A percentile compares a stretch with the other conserved stretches of the same genome.
These are phyloP conservation scores for Tetrao urogallus DNA, from an alignment of 2,113 vertebrate species.

Conservation along the genomic window DNA sequence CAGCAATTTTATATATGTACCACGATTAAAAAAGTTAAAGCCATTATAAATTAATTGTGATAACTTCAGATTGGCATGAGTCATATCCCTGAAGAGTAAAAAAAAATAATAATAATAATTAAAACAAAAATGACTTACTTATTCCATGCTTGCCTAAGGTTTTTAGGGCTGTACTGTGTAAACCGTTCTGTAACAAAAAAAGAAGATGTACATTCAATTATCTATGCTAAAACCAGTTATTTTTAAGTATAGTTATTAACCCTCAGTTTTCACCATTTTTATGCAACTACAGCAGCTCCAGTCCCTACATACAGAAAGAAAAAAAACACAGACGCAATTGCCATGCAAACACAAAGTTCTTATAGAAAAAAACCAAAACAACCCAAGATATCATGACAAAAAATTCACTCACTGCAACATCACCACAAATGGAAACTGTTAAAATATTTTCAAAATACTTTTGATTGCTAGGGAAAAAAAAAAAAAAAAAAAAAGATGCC, in stretches of 20 bases:
- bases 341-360: background rate
- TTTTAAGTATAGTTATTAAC: background rate
- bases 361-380: background rate
- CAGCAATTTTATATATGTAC: background rate
- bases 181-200: conserved; percentile 86
- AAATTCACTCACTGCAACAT: background rate
- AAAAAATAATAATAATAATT: background rate
- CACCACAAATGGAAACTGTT: background rate
- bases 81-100: background rate
- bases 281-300: background rate
- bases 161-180: conserved; percentile 93
- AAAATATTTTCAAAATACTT: background rate
- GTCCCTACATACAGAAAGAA: background rate
- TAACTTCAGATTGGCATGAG: background rate
- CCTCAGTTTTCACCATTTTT: background rate
- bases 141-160: conserved; percentile 96
- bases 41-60: background rate
- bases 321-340: background rate
- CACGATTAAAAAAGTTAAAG: background rate
- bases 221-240: background rate
- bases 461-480: background rate
- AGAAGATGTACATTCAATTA: background rate
- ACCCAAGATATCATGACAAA: background rate
- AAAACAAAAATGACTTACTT: conserved; percentile 86
- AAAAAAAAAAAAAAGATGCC: background rate